A percentile compares a stretch with the other conserved stretches of the same genome.
phyloP scores from a whole-genome alignment of 1,140 invertebrate species.

The Drosophila setifemur region DNA sequence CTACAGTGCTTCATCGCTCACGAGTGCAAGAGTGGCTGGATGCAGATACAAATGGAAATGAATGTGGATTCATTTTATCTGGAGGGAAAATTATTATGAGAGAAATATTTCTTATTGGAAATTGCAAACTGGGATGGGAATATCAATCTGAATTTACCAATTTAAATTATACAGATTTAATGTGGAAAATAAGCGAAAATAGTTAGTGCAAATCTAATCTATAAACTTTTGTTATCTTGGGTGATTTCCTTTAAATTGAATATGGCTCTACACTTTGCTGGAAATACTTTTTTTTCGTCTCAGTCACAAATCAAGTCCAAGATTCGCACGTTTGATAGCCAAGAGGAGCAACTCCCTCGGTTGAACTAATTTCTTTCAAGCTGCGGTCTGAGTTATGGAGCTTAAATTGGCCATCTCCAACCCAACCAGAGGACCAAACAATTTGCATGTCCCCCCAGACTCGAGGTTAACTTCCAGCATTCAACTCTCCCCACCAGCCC shows the following conservation, averaged over 20 bases:
- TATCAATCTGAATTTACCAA: no score
- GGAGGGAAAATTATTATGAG: no score
- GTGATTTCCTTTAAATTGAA: constrained; percentile 1
- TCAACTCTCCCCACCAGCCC: not conserved
- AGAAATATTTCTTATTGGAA: no score
- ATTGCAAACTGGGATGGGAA: no score
- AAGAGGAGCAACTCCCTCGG: constrained; percentile 7
- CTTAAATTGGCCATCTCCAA: constrained; percentile 42
- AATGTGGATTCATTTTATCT: not conserved
- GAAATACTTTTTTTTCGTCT: not conserved
- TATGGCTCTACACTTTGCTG: not conserved
- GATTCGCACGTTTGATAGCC: constrained; percentile 33
- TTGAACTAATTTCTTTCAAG: constrained; percentile 43
- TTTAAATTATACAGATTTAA: no score
- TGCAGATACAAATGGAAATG: no score
- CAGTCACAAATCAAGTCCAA: constrained; percentile 32
- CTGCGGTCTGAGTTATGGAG: constrained; percentile 54
- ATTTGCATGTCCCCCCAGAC: constrained; percentile 40
- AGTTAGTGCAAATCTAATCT: no score
- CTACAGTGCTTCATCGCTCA: no score
- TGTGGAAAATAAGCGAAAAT: no score
- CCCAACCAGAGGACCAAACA: constrained; percentile 22
- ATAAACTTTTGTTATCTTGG: not conserved
- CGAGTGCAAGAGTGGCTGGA: no score
- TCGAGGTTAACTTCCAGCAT: not conserved